Evolutionary conservation across 2,797 vertebrate genomes (phyloP).

Genomic region (Pelobates cultripes): DNA sequence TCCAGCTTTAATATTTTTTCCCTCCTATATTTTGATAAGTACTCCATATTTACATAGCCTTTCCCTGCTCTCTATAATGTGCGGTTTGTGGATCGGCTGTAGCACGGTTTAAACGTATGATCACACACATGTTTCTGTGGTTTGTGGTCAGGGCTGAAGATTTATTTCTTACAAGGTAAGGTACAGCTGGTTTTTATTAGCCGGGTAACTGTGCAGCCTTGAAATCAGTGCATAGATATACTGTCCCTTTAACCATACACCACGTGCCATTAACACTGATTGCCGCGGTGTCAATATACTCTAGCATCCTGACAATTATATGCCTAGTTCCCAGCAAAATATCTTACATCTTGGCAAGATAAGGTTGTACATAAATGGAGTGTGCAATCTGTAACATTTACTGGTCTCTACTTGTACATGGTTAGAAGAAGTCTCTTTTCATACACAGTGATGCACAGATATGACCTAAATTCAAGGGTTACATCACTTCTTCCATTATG

Average conservation of each 20-base stretch:
- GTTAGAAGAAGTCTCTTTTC: too few relatives aligned
- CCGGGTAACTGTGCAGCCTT: conserved; percentile 3
- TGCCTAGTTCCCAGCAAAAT: background rate
- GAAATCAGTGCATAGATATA: background rate
- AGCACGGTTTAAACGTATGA: conserved; percentile 79
- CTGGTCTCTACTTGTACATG: too few relatives aligned
- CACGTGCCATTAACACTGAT: conserved; percentile 3
- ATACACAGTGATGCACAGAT: too few relatives aligned
- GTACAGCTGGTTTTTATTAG: conserved; percentile 79
- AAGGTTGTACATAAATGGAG: too few relatives aligned
- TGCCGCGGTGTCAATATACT: background rate
- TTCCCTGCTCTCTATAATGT: conserved; percentile 77
- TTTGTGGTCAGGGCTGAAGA: conserved; percentile 77
- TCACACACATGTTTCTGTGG: conserved; percentile 78
- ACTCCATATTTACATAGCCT: conserved; percentile 69
- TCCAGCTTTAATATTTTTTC: background rate
- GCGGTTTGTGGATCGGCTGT: conserved; percentile 82
- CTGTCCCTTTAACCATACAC: conserved; percentile 8
- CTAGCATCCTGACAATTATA: background rate
- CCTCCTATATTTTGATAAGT: conserved; percentile 61
- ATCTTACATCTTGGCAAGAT: too few relatives aligned
- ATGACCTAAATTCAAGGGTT: too few relatives aligned
- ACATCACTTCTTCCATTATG: too few relatives aligned
- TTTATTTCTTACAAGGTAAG: conserved; percentile 74
- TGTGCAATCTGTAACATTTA: too few relatives aligned